These are phyloP conservation scores for Maniola jurtina DNA, from an alignment of 1,140 invertebrate species.

Conservation along the genomic window DNA sequence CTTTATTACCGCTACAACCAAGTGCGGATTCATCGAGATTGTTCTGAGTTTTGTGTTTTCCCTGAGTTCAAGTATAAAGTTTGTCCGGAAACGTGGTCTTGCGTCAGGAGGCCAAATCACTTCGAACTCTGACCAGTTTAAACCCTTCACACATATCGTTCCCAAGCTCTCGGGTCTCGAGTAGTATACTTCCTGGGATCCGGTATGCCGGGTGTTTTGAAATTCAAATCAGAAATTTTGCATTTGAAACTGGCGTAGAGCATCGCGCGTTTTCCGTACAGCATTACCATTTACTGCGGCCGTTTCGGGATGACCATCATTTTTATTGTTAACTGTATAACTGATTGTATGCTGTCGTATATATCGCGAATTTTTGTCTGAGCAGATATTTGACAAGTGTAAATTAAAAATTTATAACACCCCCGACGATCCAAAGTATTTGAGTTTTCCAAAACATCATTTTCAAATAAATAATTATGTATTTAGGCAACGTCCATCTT, in stretches of 20 bases:
- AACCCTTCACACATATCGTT: background rate
- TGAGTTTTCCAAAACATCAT: too few relatives aligned
- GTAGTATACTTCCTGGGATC: constrained; percentile 41
- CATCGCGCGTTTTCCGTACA: constrained; percentile 40
- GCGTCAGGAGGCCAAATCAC: background rate
- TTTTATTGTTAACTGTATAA: constrained; percentile 35
- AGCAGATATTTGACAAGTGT: too few relatives aligned
- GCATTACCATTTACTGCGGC: constrained; percentile 27
- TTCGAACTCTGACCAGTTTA: background rate
- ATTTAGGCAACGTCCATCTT: too few relatives aligned
- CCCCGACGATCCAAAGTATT: too few relatives aligned
- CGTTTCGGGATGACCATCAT: constrained; percentile 29
- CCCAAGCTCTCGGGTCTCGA: background rate
- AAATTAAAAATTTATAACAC: too few relatives aligned
- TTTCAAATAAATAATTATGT: too few relatives aligned
- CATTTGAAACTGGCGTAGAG: constrained; percentile 61
- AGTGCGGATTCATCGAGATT: too few relatives aligned
- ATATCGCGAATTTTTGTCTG: too few relatives aligned
- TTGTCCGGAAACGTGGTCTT: too few relatives aligned
- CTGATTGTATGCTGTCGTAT: constrained; percentile 7
- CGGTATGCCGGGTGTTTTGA: constrained; percentile 59
- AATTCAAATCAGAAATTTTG: constrained; percentile 73
- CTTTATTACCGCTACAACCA: too few relatives aligned
- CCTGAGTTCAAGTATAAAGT: too few relatives aligned
- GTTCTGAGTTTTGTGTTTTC: too few relatives aligned